Evolutionary conservation across 2,113 vertebrate species (phyloP), one percentile per base, ranked within the genome.

Genomic region (Mesembrinibis cayennensis): DNA sequence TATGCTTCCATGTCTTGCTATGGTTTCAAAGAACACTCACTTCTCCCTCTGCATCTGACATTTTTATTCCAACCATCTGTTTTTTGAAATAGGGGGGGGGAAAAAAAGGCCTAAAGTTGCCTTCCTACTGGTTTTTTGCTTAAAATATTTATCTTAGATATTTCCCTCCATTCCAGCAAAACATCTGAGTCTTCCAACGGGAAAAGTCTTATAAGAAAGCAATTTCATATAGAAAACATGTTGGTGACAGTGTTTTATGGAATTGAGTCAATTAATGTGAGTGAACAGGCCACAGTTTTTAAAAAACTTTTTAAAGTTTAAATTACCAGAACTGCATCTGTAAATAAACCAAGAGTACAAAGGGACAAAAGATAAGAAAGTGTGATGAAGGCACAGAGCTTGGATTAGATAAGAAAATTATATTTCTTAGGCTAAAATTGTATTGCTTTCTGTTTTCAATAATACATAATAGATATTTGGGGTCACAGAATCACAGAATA

Each of bases 401-500:
- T 55, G 17, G 34, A 50, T 84, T 90, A 36, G 16, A 42, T 8
- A 82, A 71, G 73, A 91, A 89, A 85, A 80, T 40, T 3, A 0
- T 47, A 47, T 86, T 91, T 90, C 53, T 74, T 71, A 36, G 36
- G 47, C 7, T 67, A 61, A 95, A 81, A 73, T 62, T 42, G 18
- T 55, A 83, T 85, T 94, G 36, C 22, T 85, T 85, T 96, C 92
- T 89, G 55, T 91, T 97, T 96, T 96, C 90, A 92, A 19, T 78
- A 90, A 29, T 27, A 15, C 5, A 1, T 55, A 66, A 38, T 19
- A 88, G 52, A 78, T 78, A 65, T 78, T 42, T 90, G 32, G 19
- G 29, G 26, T 50, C 55, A 65, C 1, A 38, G 18, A 62, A 56
- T 52, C 45, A 66, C 52, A 72, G 52, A 80, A 36, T 16, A 63